These are phyloP conservation scores for Sphecodes monilicornis DNA, from an alignment of 2,888 invertebrate species.

Conservation along the genomic window DNA sequence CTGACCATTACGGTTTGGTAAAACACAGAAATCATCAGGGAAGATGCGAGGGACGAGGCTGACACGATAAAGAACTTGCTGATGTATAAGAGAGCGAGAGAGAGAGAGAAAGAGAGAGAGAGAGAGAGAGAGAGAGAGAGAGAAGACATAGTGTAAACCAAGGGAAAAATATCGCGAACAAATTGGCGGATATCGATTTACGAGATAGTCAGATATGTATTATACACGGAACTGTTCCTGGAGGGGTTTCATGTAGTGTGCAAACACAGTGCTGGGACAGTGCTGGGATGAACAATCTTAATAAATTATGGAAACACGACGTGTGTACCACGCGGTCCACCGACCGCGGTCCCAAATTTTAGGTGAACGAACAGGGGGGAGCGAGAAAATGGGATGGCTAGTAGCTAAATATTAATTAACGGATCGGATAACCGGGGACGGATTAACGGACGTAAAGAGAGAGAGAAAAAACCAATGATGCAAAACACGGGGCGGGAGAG, in stretches of 20 bases:
- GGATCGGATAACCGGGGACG: conserved; percentile 36
- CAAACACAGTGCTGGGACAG: conserved; percentile 69
- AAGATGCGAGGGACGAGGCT: neutral
- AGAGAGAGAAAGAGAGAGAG: conserved; percentile 28
- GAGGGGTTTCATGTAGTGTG: conserved; percentile 67
- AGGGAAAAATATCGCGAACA: conserved; percentile 45
- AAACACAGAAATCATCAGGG: neutral
- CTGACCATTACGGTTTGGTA: conserved; percentile 43
- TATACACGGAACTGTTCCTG: conserved; percentile 72
- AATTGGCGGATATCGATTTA: conserved; percentile 63
- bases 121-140: conserved; percentile 29
- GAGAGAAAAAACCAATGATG: conserved; percentile 18
- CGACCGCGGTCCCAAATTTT: conserved; percentile 70
- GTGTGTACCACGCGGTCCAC: conserved; percentile 45
- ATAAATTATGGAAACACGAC: conserved; percentile 74
- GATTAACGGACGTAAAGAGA: conserved; percentile 51
- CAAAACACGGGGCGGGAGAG: neutral
- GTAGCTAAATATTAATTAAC: conserved; percentile 72
- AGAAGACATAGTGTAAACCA: conserved; percentile 45
- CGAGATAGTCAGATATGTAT: conserved; percentile 65
- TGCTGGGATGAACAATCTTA: conserved; percentile 78
- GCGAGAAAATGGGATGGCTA: conserved; percentile 53
- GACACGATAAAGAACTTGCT: neutral
- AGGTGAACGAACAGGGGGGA: conserved; percentile 55
- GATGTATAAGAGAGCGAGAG: conserved; percentile 39